Evolutionary conservation across 2,888 invertebrate species (phyloP).

Genomic region (Cerceris ruficornis): DNA sequence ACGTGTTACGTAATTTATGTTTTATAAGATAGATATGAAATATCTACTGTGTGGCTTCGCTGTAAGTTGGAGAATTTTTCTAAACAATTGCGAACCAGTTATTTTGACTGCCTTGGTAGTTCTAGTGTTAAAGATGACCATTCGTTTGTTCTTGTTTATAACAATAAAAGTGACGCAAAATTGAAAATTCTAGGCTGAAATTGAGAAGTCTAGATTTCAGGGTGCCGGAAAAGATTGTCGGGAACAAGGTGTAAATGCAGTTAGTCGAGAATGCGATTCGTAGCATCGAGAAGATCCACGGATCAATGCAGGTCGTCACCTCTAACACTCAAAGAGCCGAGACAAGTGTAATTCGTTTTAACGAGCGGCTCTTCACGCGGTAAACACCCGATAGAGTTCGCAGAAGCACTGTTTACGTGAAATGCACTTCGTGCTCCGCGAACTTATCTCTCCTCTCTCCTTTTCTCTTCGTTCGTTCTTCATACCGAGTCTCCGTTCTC

Average conservation of each 20-base stretch:
- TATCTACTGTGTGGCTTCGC: too few species aligned
- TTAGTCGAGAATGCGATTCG: background rate
- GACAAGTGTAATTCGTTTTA: slow-evolving; percentile 26
- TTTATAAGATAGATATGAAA: too few species aligned
- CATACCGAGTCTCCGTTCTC: background rate
- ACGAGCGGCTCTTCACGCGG: slow-evolving; percentile 19
- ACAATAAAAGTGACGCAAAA: too few species aligned
- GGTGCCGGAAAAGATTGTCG: background rate
- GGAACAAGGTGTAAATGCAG: background rate
- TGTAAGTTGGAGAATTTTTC: too few species aligned
- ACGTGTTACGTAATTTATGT: too few species aligned
- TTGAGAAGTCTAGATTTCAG: too few species aligned
- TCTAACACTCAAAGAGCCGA: slow-evolving; percentile 1
- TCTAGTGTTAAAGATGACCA: too few species aligned
- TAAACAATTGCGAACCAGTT: too few species aligned
- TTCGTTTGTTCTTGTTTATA: too few species aligned
- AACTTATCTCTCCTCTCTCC: slow-evolving; percentile 21
- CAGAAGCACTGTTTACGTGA: slow-evolving; percentile 49
- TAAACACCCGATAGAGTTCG: slow-evolving; percentile 56
- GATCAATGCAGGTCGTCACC: slow-evolving; percentile 17
- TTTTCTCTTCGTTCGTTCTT: background rate
- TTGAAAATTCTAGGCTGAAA: too few species aligned
- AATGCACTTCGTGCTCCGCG: slow-evolving; percentile 36
- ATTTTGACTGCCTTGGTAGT: too few species aligned
- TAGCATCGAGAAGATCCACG: background rate